phyloP scores from a whole-genome alignment of 30 jellyfish, hydroid and myxozoan species.

The Turritopsis dohrnii region DNA sequence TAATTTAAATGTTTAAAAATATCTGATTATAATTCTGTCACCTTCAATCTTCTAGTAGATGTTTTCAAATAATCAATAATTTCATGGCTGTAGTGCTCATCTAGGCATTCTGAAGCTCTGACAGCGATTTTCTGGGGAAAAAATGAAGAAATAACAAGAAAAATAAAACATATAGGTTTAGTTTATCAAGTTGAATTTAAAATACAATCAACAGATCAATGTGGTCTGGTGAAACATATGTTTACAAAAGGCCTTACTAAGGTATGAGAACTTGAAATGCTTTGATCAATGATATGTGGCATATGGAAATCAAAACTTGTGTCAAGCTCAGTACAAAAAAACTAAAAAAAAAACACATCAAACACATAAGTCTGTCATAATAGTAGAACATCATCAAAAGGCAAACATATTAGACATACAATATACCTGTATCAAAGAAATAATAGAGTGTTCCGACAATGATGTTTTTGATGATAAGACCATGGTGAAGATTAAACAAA shows the following conservation, averaged over 20 bases:
- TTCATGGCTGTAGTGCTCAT: slow-evolving; percentile 16
- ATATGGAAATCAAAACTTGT: slow-evolving; percentile 13
- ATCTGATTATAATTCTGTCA: background rate
- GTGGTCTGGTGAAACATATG: background rate
- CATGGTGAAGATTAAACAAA: slow-evolving; percentile 10
- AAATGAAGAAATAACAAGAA: too few species aligned
- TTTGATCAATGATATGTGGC: background rate
- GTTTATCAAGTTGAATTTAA: too few species aligned
- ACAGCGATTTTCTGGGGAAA: too few species aligned
- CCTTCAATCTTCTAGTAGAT: slow-evolving; percentile 15
- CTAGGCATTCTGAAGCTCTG: slow-evolving; percentile 17
- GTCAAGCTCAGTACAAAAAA: slow-evolving; percentile 26
- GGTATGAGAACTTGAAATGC: background rate
- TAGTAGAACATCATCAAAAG: background rate
- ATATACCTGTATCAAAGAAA: background rate
- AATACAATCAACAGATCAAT: too few species aligned
- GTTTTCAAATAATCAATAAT: slow-evolving; percentile 29
- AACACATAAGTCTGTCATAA: too few species aligned
- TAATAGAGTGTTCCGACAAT: slow-evolving; percentile 9
- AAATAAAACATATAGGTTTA: background rate
- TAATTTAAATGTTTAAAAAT: too few species aligned
- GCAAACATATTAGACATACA: background rate
- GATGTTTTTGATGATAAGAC: background rate
- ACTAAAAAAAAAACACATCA: too few species aligned
- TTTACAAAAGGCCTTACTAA: background rate